A percentile compares a stretch with the other conserved stretches of the same genome.
phyloP scores from a whole-genome alignment of 23 tunicate genomes.

The Diplosoma virens region DNA sequence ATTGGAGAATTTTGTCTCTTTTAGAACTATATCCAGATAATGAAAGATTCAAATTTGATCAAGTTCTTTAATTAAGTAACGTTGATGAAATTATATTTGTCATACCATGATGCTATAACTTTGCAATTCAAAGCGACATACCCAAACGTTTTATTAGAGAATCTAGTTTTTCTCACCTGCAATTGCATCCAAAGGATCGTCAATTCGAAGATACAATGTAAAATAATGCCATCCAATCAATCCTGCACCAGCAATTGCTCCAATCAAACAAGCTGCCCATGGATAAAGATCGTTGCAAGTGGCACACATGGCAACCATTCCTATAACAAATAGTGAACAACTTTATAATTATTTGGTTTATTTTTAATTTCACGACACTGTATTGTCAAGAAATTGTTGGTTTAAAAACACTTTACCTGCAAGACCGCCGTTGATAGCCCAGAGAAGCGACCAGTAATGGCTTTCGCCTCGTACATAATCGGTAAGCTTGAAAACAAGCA shows the following conservation, averaged over 20 bases:
- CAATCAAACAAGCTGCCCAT: slow-evolving; percentile 85
- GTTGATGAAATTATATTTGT: no score
- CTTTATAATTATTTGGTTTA: not conserved
- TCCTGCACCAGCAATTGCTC: slow-evolving; percentile 53
- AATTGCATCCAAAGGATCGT: slow-evolving; percentile 90
- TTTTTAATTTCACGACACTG: not conserved
- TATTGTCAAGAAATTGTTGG: not conserved
- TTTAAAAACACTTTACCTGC: slow-evolving; percentile 38
- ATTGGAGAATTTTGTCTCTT: no score
- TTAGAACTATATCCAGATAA: no score
- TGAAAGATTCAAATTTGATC: no score
- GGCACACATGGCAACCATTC: slow-evolving; percentile 95
- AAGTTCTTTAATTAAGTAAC: no score
- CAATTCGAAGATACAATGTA: slow-evolving; percentile 50
- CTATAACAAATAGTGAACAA: slow-evolving; percentile 9
- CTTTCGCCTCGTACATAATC: slow-evolving; percentile 48
- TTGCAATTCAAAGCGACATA: not conserved
- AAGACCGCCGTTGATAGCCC: slow-evolving; percentile 77
- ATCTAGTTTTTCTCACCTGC: slow-evolving; percentile 40
- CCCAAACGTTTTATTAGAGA: no score
- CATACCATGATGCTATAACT: no score
- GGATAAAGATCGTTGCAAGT: slow-evolving; percentile 71
- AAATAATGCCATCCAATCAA: slow-evolving; percentile 40
- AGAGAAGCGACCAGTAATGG: slow-evolving; percentile 78
- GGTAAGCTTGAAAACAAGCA: slow-evolving; percentile 47